A percentile compares a stretch with the other conserved stretches of the same genome.
These are phyloP conservation scores for Megaleporinus macrocephalus DNA, from an alignment of 2,113 vertebrate genomes.

Conservation along the genomic window DNA sequence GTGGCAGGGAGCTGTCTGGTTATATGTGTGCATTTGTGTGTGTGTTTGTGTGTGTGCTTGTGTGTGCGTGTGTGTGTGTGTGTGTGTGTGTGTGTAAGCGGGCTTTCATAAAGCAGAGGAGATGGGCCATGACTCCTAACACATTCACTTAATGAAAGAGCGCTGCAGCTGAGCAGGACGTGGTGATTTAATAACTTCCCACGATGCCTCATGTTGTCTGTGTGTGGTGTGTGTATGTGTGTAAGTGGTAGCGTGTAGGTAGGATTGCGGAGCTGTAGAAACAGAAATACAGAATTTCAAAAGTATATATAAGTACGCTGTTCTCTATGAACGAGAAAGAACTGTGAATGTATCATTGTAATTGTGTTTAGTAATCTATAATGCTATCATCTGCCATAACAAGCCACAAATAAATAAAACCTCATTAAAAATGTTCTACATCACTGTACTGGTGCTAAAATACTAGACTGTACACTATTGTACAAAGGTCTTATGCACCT, in stretches of 20 bases:
- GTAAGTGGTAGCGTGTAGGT: no score
- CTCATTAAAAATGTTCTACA: no score
- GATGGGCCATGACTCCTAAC: conserved; percentile 49
- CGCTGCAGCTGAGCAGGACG: conserved; percentile 49
- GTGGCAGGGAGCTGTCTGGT: conserved; percentile 28
- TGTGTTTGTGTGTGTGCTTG: conserved; percentile 45
- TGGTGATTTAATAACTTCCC: conserved; percentile 69
- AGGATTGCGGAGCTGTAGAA: background rate
- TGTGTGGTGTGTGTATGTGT: background rate
- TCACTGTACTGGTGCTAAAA: no score
- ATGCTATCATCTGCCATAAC: no score
- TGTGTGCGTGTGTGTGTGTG: conserved; percentile 36
- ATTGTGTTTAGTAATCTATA: no score
- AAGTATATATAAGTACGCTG: no score
- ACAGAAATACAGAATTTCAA: no score
- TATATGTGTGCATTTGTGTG: conserved; percentile 41
- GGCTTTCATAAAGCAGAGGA: conserved; percentile 44
- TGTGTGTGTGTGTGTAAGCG: conserved; percentile 46
- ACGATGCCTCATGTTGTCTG: conserved; percentile 20
- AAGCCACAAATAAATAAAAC: no score
- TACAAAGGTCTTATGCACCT: no score
- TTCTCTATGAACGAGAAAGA: no score
- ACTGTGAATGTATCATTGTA: no score
- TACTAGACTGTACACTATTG: no score
- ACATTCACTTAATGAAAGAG: conserved; percentile 57